Percentiles rank a stretch among this genome's conserved stretches.
Evolutionary conservation across 1,140 invertebrate genomes (phyloP).

Genomic region (Streblospio benedicti): DNA sequence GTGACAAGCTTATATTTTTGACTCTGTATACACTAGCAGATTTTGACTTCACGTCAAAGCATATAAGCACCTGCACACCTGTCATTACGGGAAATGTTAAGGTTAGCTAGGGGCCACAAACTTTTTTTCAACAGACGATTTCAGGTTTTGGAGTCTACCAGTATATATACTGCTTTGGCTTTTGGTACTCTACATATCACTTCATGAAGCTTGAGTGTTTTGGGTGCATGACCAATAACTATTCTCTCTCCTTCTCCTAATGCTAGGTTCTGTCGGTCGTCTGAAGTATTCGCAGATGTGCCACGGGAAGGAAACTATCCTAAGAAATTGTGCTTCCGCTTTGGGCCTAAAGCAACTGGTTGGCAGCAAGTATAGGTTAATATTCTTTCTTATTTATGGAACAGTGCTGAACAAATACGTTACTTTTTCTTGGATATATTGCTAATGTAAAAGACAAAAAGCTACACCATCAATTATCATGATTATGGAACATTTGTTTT

Average conservation of each 20-base stretch:
- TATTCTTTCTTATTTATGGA: too few relatives aligned
- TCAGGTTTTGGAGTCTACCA: background rate
- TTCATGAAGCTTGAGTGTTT: background rate
- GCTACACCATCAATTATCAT: too few relatives aligned
- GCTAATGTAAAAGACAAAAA: too few relatives aligned
- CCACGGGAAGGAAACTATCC: conserved; percentile 14
- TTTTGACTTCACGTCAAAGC: too few relatives aligned
- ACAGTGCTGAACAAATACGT: too few relatives aligned
- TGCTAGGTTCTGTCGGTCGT: conserved; percentile 3
- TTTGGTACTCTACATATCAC: background rate
- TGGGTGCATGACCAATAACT: too few relatives aligned
- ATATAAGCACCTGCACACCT: background rate
- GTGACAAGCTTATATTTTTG: too few relatives aligned
- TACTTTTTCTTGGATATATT: too few relatives aligned
- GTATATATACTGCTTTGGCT: background rate
- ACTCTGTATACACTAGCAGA: too few relatives aligned
- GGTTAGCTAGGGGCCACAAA: background rate
- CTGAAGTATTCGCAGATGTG: conserved; percentile 7
- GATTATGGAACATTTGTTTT: too few relatives aligned
- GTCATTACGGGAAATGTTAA: background rate
- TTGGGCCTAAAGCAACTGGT: conserved; percentile 7
- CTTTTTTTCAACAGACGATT: background rate
- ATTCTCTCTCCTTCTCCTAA: background rate
- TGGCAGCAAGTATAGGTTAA: too few relatives aligned
- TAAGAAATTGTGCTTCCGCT: conserved; percentile 15